A percentile compares a stretch with the other conserved stretches of the same genome.
These are phyloP conservation scores for Heliconius ethilla DNA, from an alignment of 2,888 invertebrate genomes.

Conservation along the genomic window DNA sequence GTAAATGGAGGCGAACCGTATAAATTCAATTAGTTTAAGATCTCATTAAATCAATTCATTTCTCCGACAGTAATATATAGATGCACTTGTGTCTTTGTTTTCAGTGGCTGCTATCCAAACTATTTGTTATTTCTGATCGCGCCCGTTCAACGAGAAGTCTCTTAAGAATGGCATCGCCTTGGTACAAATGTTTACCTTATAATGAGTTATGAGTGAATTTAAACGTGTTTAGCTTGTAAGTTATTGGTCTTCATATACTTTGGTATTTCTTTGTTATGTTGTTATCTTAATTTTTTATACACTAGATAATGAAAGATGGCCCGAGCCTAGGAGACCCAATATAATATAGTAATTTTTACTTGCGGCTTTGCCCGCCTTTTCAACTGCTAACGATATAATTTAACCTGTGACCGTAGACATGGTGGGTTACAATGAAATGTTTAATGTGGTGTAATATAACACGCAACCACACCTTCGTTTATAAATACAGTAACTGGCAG, in stretches of 20 bases:
- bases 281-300: background rate
- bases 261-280: conserved; percentile 27
- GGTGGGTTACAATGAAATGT: too few species aligned
- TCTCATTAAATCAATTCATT: conserved; percentile 78
- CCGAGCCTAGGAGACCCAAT: background rate
- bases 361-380: background rate
- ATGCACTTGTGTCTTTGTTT: conserved; percentile 69
- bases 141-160: conserved; percentile 59
- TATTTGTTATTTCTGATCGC: conserved; percentile 70
- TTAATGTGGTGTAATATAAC: too few species aligned
- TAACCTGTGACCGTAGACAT: too few species aligned
- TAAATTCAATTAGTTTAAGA: conserved; percentile 77
- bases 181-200: conserved; percentile 48
- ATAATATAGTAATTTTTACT: background rate
- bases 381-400: too few species aligned
- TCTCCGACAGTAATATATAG: conserved; percentile 73
- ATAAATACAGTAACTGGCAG: too few species aligned
- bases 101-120: conserved; percentile 75
- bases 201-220: conserved; percentile 47
- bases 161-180: conserved; percentile 43
- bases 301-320: background rate
- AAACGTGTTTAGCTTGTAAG: conserved; percentile 30
- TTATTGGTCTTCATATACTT: conserved; percentile 38
- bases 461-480: too few species aligned
- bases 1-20: conserved; percentile 69